Base-by-base conservation (phyloP, 2,113 vertebrate species). In the Phylloscopus trochilus region DNA sequence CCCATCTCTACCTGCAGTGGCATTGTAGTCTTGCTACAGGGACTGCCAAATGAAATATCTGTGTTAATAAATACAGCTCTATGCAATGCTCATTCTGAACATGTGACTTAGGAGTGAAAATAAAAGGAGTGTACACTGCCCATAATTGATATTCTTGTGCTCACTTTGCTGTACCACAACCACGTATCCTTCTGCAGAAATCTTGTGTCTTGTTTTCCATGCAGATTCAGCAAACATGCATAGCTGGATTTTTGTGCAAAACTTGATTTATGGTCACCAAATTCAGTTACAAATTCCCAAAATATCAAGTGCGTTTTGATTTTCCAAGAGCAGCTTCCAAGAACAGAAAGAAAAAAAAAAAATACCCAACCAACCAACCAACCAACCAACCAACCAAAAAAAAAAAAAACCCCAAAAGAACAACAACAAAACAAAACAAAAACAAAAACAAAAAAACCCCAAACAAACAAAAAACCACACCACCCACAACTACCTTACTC, bases 261-360 rank as follows among this genome's bases (percentile, higher is more conserved):
- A 94, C 68, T 76, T 94, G 52, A 64, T 93, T 96, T 94, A 78
- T 91, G 76, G 74, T 51, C 93, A 92, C 46, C 5, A n/a, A 88
- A 91, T 94, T 89, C 33, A 87, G 83, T 97, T 97, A 90, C 56
- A 47, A 46, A 94, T 97, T 95, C 96, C 89, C 87, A 95, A 97
- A 98, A 97, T 97, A 98, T 63, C 90, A 94, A 86, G 69, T 3
- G 6, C 96, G 62, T 96, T 97, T 97, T 95, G 86, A 94, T 87
- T 97, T 97, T 80, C 83, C 69, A 89, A 80, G 43, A 79, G 44
- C 13, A 91, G 37, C 10, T 74, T 80, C 93, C 73, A 85, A 85
- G 31, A 80, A 35, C 10, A 91, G 37, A 96, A 10, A 7, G 2
- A 4, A 11, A 35, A 44, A 81, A 46, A 69, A 47, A 74, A 89